Evolutionary conservation across 2,113 vertebrate species (phyloP).

Genomic region (human (Homo sapiens)): DNA sequence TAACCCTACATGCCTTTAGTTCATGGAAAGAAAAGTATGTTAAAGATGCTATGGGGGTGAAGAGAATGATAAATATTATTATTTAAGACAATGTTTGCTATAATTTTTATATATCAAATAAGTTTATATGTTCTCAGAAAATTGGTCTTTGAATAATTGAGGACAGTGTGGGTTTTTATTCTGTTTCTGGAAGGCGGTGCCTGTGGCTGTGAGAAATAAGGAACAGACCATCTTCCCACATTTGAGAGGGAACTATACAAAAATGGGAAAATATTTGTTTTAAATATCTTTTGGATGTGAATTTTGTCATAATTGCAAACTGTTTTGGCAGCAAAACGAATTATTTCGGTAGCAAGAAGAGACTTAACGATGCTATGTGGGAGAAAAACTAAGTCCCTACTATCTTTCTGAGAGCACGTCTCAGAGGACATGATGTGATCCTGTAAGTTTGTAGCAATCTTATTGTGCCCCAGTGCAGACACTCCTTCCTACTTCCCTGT

Average conservation of each 20-base stretch:
- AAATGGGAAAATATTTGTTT: neutral
- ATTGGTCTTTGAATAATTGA: neutral
- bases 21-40: neutral
- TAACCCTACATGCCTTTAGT: neutral
- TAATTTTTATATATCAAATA: neutral
- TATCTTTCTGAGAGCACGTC: neutral
- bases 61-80: neutral
- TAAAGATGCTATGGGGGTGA: fast-evolving
- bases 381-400: neutral
- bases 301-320: neutral
- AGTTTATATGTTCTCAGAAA: neutral
- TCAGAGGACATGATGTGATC: fast-evolving
- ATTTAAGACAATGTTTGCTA: fast-evolving
- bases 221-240: conserved; percentile 39
- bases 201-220: conserved; percentile 51
- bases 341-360: neutral
- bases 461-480: neutral
- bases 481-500: neutral
- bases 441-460: fast-evolving
- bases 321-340: neutral
- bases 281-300: neutral
- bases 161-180: neutral
- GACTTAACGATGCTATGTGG: neutral
- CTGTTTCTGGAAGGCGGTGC: neutral
- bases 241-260: conserved; percentile 34